Evolutionary conservation across 2,888 invertebrate genomes (phyloP).

Genomic region (Ormyrus thymus): DNA sequence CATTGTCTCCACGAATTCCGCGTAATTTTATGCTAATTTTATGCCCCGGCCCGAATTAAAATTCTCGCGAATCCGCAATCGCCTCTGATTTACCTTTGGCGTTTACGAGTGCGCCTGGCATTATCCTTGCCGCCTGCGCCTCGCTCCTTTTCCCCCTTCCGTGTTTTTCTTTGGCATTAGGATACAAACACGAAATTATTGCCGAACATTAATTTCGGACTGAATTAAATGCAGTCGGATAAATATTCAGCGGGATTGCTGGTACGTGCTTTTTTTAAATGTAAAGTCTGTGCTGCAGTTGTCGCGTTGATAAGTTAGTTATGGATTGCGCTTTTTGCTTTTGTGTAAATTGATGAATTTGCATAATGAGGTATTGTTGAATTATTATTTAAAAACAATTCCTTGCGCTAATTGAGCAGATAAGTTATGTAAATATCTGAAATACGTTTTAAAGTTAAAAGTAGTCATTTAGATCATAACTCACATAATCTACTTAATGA

Average conservation of each 20-base stretch:
- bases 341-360: too few species aligned
- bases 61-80: not conserved
- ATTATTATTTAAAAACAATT: too few species aligned
- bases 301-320: too few species aligned
- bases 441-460: too few species aligned
- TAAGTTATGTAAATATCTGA: too few species aligned
- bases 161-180: not conserved
- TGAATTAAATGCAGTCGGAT: not conserved
- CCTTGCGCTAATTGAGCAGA: too few species aligned
- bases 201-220: conserved; percentile 4
- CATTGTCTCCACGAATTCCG: not conserved
- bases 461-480: too few species aligned
- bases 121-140: not conserved
- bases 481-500: too few species aligned
- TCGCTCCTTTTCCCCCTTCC: not conserved
- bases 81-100: conserved; percentile 20
- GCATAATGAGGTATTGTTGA: too few species aligned
- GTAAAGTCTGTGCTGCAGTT: too few species aligned
- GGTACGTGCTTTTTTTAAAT: too few species aligned
- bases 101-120: conserved; percentile 10
- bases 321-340: too few species aligned
- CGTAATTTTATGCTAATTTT: conserved; percentile 25
- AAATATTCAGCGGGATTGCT: not conserved
- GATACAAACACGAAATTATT: conserved; percentile 3
- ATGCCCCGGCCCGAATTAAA: not conserved